Percentiles rank a stretch among this genome's conserved stretches.
phyloP scores from a whole-genome alignment of 1,140 invertebrate species.

The Archegozetes longisetosus region DNA sequence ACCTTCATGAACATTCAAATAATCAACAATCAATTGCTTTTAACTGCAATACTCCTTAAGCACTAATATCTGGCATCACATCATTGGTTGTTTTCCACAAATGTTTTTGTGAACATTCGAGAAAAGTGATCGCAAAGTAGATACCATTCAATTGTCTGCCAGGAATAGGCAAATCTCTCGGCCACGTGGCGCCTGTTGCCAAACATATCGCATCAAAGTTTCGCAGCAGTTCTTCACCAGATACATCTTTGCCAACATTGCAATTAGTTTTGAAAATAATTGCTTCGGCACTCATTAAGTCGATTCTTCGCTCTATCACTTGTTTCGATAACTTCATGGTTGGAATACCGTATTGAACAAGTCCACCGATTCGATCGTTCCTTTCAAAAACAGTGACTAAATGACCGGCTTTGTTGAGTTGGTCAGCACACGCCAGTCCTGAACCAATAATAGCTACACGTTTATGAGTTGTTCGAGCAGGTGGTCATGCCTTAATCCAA shows the following conservation, averaged over 20 bases:
- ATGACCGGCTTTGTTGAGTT: slow-evolving; percentile 87
- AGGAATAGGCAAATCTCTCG: slow-evolving; percentile 56
- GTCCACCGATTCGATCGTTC: slow-evolving; percentile 82
- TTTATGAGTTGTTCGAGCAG: slow-evolving; percentile 56
- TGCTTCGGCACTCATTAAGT: slow-evolving; percentile 74
- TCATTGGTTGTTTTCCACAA: slow-evolving; percentile 52
- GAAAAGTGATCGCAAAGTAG: slow-evolving; percentile 92
- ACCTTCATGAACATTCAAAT: too few relatives aligned
- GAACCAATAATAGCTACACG: slow-evolving; percentile 84
- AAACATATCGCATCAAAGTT: slow-evolving; percentile 75
- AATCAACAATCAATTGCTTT: too few relatives aligned
- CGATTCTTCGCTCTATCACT: slow-evolving; percentile 66
- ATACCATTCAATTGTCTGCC: slow-evolving; percentile 77
- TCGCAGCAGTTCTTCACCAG: slow-evolving; percentile 48
- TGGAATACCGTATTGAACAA: slow-evolving; percentile 93
- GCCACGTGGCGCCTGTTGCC: slow-evolving; percentile 88
- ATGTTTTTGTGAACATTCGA: slow-evolving; percentile 92
- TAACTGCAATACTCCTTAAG: too few relatives aligned
- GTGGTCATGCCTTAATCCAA: slow-evolving; percentile 73
- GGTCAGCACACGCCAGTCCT: slow-evolving; percentile 85
- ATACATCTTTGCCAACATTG: slow-evolving; percentile 80
- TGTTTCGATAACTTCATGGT: slow-evolving; percentile 89
- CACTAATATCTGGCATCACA: too few relatives aligned
- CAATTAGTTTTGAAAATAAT: slow-evolving; percentile 75
- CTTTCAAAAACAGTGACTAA: slow-evolving; percentile 86